A percentile compares a stretch with the other conserved stretches of the same genome.
Evolutionary conservation across 2,797 vertebrate genomes (phyloP).

Genomic region (Phrynocephalus forsythii): DNA sequence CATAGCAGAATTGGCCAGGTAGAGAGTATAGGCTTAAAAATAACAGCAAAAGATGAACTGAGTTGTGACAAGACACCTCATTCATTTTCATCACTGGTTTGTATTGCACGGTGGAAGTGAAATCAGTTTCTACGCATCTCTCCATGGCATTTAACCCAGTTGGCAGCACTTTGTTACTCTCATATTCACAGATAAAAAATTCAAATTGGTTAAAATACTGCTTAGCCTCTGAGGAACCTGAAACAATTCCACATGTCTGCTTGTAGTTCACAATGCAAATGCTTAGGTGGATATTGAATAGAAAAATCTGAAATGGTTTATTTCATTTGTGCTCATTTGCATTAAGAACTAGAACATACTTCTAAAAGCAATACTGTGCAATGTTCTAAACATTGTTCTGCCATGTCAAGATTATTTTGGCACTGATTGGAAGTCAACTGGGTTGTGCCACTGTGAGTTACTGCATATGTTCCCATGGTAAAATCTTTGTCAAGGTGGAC

Average conservation of each 20-base stretch:
- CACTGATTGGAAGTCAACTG: background rate
- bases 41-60: background rate
- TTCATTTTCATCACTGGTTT: background rate
- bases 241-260: background rate
- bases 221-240: background rate
- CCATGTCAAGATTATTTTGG: background rate
- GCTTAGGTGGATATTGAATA: background rate
- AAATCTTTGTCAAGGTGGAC: background rate
- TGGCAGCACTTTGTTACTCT: background rate
- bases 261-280: constrained; percentile 1
- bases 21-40: background rate
- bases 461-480: background rate
- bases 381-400: background rate
- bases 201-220: background rate
- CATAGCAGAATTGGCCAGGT: background rate
- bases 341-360: background rate
- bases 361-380: background rate
- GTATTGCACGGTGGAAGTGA: background rate
- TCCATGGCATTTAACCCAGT: background rate
- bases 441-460: background rate
- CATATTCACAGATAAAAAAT: constrained; percentile 4
- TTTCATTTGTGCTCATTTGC: background rate
- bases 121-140: constrained; percentile 7
- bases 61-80: background rate
- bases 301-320: background rate